phyloP scores from a whole-genome alignment of 2,888 invertebrate species.

The Neoascia interrupta region DNA sequence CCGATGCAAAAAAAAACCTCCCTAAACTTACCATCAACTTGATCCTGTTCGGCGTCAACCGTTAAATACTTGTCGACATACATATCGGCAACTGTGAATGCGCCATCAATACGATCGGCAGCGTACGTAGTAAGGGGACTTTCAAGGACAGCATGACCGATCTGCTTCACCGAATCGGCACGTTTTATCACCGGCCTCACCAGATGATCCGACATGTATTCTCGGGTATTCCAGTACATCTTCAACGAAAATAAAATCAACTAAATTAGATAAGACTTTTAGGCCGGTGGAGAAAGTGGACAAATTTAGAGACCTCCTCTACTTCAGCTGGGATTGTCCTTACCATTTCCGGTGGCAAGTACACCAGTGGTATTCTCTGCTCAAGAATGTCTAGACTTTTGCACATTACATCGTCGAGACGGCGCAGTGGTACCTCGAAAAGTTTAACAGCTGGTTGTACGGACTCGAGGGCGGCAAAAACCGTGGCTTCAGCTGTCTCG shows the following conservation, averaged over 20 bases:
- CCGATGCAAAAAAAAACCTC: background rate
- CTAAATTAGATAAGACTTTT: slow-evolving; percentile 66
- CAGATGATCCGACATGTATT: slow-evolving; percentile 85
- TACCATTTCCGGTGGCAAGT: slow-evolving; percentile 92
- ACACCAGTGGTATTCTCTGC: slow-evolving; percentile 89
- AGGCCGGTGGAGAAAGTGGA: background rate
- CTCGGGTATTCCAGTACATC: slow-evolving; percentile 90
- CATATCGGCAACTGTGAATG: slow-evolving; percentile 88
- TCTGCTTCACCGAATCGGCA: slow-evolving; percentile 90
- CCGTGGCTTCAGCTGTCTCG: slow-evolving; percentile 86
- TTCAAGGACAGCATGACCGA: slow-evolving; percentile 85
- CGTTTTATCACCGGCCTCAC: slow-evolving; percentile 86
- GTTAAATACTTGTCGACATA: slow-evolving; percentile 91
- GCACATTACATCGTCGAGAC: slow-evolving; percentile 88
- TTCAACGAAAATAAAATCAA: slow-evolving; percentile 78
- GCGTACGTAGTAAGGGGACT: slow-evolving; percentile 87
- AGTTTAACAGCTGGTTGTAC: slow-evolving; percentile 87
- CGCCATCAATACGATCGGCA: slow-evolving; percentile 87
- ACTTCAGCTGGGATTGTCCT: slow-evolving; percentile 74
- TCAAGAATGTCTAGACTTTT: slow-evolving; percentile 92
- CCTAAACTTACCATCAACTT: slow-evolving; percentile 82
- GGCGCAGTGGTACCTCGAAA: slow-evolving; percentile 86
- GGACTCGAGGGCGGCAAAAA: slow-evolving; percentile 86
- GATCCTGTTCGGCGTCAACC: slow-evolving; percentile 82
- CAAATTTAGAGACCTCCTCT: slow-evolving; percentile 27